Base-by-base conservation (phyloP, 2,888 invertebrate species). In the Endotricha flammealis region DNA sequence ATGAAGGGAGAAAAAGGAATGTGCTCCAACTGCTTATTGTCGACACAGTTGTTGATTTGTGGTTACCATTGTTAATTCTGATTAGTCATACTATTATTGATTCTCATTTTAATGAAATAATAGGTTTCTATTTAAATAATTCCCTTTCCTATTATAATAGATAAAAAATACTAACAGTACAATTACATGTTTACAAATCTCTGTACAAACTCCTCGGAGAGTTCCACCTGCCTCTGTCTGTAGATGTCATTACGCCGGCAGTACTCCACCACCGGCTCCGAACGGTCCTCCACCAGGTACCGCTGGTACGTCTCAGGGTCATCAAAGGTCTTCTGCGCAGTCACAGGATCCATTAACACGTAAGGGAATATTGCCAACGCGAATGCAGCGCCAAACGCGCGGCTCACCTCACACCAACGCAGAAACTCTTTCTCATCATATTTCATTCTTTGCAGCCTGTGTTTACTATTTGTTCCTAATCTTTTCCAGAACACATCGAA, bases 351-450 rank as follows among this genome's bases (percentile, higher is more conserved):
- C 69, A 69, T 67, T 36, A 67, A 32, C 3, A 45, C 38, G 33
- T 48, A 69, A 4, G 69, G 67, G 13, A 57, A 59, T 34, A 64
- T 62, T 2, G 39, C 41, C 0, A 48, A 28, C 2, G 50, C 45
- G n/a, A 23, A 22, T 10, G 43, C 11, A 5, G 44, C 30, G 8
- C 44, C 39, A 8, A 53, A 51, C 45, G 36, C 36, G 7, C 57
- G 42, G 5, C 39, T 38, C 4, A 12, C 29, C n/a, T 50, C 53
- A 14, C 50, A 48, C 53, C 54, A 49, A 3, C 30, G 11, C 2
- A 44, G n/a, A 11, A 52, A 53, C 10, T 36, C 41, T 8, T 46
- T 38, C 8, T 44, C 35, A 14, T 45, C 38, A 12, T 52, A 55
- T 0, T 42, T 39, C 7, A 63, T 37, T 3, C 40, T 39, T 1